Evolutionary conservation across 23 tunicate species (phyloP).

Genomic region (Trididemnum miniatum): DNA sequence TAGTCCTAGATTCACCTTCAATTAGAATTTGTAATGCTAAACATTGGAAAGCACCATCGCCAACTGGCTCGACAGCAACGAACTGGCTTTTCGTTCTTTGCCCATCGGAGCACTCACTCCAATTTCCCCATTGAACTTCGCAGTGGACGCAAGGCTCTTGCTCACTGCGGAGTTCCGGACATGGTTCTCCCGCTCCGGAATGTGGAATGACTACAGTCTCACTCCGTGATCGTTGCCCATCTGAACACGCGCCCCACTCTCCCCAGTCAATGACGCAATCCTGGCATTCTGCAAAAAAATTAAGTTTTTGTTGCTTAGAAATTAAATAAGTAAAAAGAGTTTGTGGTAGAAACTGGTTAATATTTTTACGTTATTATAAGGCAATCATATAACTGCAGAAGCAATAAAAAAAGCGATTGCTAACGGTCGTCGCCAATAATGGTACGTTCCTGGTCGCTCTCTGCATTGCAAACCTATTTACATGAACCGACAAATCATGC

Average conservation of each 20-base stretch:
- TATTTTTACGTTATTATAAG: too few relatives aligned
- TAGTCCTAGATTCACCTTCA: constrained; percentile 22
- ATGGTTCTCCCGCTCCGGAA: constrained; percentile 60
- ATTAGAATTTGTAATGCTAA: constrained; percentile 26
- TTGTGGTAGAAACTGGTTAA: too few relatives aligned
- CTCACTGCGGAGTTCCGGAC: neutral
- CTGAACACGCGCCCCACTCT: constrained; percentile 56
- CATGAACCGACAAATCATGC: too few relatives aligned
- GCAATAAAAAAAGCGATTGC: too few relatives aligned
- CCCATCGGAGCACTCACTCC: constrained; percentile 60
- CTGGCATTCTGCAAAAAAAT: constrained; percentile 17
- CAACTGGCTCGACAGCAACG: constrained; percentile 27
- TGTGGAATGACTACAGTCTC: constrained; percentile 14
- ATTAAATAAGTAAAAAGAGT: too few relatives aligned
- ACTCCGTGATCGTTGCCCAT: constrained; percentile 30
- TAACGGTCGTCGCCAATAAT: too few relatives aligned
- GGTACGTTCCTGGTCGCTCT: too few relatives aligned
- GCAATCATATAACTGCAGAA: too few relatives aligned
- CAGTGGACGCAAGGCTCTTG: constrained; percentile 43
- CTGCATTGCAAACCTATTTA: too few relatives aligned
- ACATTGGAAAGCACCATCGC: constrained; percentile 44
- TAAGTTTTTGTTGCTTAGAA: neutral
- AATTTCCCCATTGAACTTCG: constrained; percentile 48
- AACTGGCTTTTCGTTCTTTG: constrained; percentile 26
- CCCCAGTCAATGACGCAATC: constrained; percentile 75